Evolutionary conservation across 1,140 invertebrate species (phyloP), one percentile per base, ranked within the genome.

Genomic region (Brachionus rotundiformis): DNA sequence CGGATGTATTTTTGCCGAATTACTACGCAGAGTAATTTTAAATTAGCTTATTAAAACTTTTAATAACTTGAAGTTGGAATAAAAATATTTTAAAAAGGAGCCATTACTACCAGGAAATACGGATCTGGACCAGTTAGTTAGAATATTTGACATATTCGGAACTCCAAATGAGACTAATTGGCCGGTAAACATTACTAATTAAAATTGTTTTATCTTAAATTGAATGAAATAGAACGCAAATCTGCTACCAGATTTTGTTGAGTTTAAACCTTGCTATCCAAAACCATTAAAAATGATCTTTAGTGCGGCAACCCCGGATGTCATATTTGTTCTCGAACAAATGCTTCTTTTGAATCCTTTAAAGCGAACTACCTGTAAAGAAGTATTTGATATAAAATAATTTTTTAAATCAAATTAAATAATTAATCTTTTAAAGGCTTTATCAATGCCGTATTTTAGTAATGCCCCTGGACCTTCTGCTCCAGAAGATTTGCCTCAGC

Each of bases 71-170:
- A n/a, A n/a, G n/a, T n/a, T n/a, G n/a, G n/a, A n/a, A n/a, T 19
- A 19, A 65, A 8, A 39, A 11, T 31, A 11, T 44, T 73, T 73
- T 16, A 25, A 13, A 27, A 76, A 90, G 89, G 92, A 93, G 11
- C 96, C 98, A 2, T 94, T 99, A 84, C 90, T 99, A 65, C 95
- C 95, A 31, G 97, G 97, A 31, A 96, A 98, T 84, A 94, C 94
- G 7, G 97, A 99, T 89, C 89, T 99, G 47, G 96, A 98, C 89
- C 97, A 99, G 85, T 88, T 99, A 1, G 93, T 93, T 0, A 93
- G 92, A 86, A 99, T 98, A 84, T 98, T 98, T 88, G 92, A 94
- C 89, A 93, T 92, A 39, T 84, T 93, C 4, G 98, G 98, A 33
- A 96, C 95, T 65, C 96, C 98, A 1, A 93, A 91, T 19, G 94